Base-by-base conservation (phyloP, 2,113 vertebrate species). In the Heliornis fulica region DNA sequence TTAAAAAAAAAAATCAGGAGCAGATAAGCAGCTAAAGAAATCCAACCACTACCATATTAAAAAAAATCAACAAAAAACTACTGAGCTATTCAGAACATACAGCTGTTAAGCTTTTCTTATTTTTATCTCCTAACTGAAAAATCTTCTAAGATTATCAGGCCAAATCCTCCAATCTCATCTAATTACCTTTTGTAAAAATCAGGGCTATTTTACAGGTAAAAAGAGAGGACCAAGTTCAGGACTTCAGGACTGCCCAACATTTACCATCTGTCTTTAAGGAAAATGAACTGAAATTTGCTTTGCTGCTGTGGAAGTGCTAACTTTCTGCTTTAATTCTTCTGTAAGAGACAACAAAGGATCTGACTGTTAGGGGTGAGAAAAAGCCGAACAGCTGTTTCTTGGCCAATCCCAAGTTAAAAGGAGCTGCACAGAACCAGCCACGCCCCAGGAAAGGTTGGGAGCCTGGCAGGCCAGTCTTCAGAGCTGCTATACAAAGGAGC, bases 281-380 rank as follows among this genome's bases (percentile, higher is more conserved):
- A 91, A 93, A 93, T 34, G 10, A 85, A 85, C 51, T 23, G 54
- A 83, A 92, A 94, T 91, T 92, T 77, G 54, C 32, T 77, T 43
- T 68, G 82, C 78, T 95, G 93, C 76, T 74, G 64, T 81, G 81
- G 61, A 96, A 70, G 29, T 29, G 89, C 78, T 90, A 96, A 96
- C 84, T 91, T 95, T 75, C 69, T 8, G 57, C 71, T 95, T 92
- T 94, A 95, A 93, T 92, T 96, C 83, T 86, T 65, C 71, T 60
- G 19, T 61, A 92, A 71, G 3, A 87, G 53, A 60, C 91, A 94
- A 96, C 93, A 97, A 96, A 93, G 82, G 77, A 87, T 61, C 68
- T 28, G 54, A 60, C 45, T 88, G 79, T 68, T 56, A 54, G 2
- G 10, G 51, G 29, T 8, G 31, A 90, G 82, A 60, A 90, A 85